Base-by-base conservation (phyloP, 1,140 invertebrate species). In the Nephotettix cincticeps region DNA sequence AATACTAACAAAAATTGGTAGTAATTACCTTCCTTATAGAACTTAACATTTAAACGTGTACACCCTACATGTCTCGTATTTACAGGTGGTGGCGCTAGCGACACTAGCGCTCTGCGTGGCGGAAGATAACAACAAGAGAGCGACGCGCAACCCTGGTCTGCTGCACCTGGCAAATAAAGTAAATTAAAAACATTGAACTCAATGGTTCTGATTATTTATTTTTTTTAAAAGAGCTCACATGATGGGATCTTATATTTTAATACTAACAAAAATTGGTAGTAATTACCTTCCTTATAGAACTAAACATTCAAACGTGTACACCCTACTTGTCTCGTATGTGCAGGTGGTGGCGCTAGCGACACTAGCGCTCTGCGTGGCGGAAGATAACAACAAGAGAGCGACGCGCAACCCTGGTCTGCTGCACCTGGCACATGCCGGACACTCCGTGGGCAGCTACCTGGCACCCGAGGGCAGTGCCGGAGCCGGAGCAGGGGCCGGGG, bases 391-490 rank as follows among this genome's bases (percentile, higher is more conserved):
- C 13, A 61, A 61, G 56, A 61, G 56, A 25, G 4, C 21, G 4
- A 25, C 56, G n/a, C 14, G 56, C 4, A 61, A 61, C 56, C 56
- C 56, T 6, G 56, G 56, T 9, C 56, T 61, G n/a, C 56, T 61
- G 11, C 56, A 61, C 56, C 25, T 61, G 21, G 56, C 56, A 11
- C 56, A 61, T 25, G 56, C 56, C n/a, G 56, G 56, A 9, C 56
- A 61, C 1, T 61, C 56, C 27, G 56, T 61, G 27, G 56, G 56
- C 56, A 61, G 25, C 56, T 61, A 61, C 28, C 23, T 61, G 14
- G 56, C 1, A n/a, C 4, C 25, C 4, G 56, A 23, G 13, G 21
- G 21, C 23, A n/a, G 25, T 3, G 21, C 2, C 4, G 56, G 56
- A 6, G 14, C 14, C 19, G 47, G 47, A 4, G 47, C 14, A 11